Conservation (phyloP, 2,888 invertebrate species). For the Agriopis leucophaearia region DNA sequence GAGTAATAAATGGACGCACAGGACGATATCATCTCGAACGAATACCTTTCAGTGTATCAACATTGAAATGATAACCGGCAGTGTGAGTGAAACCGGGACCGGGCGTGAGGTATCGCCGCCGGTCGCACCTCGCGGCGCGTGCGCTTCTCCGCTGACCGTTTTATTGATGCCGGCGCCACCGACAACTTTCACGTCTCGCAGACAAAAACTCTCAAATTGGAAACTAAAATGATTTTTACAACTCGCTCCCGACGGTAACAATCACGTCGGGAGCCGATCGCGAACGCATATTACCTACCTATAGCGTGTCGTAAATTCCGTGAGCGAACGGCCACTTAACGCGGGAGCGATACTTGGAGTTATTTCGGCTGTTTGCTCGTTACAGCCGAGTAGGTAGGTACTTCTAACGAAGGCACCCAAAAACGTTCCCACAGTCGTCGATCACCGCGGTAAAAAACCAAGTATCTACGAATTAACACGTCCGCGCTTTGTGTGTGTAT, state of each 20-base stretch:
- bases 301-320: conserved; percentile 77
- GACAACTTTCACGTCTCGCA: conserved; percentile 82
- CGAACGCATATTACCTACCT: conserved; percentile 68
- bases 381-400: conserved; percentile 79
- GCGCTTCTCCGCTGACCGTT: conserved; percentile 69
- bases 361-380: conserved; percentile 83
- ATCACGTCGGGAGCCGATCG: conserved; percentile 67
- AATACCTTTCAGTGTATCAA: conserved; percentile 67
- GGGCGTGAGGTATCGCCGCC: conserved; percentile 65
- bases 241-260: conserved; percentile 65
- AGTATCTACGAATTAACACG: conserved; percentile 86
- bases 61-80: conserved; percentile 65
- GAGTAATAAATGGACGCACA: conserved; percentile 72
- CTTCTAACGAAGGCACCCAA: conserved; percentile 83
- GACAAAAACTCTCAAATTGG: conserved; percentile 83
- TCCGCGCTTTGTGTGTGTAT: conserved; percentile 82
- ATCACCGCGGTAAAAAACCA: conserved; percentile 82
- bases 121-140: conserved; percentile 63
- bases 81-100: conserved; percentile 53
- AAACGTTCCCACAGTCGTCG: conserved; percentile 85
- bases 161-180: conserved; percentile 84
- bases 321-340: conserved; percentile 77
- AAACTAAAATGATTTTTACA: conserved; percentile 81
- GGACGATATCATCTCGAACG: conserved; percentile 69
- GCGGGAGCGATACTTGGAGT: conserved; percentile 78